A percentile compares a stretch with the other conserved stretches of the same genome.
Conservation (phyloP, 2,113 vertebrate genomes). For the Athene cunicularia region DNA sequence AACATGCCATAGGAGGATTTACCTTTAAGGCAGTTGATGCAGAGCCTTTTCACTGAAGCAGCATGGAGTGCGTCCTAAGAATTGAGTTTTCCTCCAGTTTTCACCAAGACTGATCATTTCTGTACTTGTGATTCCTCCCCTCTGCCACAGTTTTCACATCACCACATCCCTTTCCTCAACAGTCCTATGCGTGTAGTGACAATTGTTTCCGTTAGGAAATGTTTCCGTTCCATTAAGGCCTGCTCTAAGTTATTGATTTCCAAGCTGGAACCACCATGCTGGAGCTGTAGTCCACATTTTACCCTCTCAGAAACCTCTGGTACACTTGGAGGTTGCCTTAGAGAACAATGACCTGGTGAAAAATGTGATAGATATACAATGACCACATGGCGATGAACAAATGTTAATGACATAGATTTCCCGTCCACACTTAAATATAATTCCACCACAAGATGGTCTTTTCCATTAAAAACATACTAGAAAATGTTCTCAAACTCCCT, state of each 20-base stretch:
- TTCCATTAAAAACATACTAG: not conserved
- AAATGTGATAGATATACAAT: not conserved
- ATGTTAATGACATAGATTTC: constrained; percentile 31
- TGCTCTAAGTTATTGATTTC: not conserved
- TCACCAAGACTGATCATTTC: accelerated
- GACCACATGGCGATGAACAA: not conserved
- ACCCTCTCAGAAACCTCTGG: not conserved
- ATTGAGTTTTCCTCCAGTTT: not conserved
- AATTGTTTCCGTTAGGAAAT: not conserved
- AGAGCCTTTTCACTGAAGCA: not conserved
- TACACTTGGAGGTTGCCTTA: not conserved
- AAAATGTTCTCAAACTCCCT: not conserved
- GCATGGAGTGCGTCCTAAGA: not conserved
- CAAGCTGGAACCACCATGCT: not conserved
- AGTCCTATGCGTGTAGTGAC: not conserved
- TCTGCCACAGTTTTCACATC: not conserved
- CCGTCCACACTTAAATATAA: not conserved
- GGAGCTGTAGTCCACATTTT: not conserved
- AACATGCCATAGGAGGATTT: not conserved
- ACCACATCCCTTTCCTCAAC: not conserved
- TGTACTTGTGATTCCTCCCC: not conserved
- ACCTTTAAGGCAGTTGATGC: not conserved
- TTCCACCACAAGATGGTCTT: not conserved
- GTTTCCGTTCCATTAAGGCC: not conserved
- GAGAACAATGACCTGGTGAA: not conserved